Evolutionary conservation across 2,797 vertebrate species (phyloP), one percentile per base, ranked within the genome.

Genomic region (Lepus oiostolus): DNA sequence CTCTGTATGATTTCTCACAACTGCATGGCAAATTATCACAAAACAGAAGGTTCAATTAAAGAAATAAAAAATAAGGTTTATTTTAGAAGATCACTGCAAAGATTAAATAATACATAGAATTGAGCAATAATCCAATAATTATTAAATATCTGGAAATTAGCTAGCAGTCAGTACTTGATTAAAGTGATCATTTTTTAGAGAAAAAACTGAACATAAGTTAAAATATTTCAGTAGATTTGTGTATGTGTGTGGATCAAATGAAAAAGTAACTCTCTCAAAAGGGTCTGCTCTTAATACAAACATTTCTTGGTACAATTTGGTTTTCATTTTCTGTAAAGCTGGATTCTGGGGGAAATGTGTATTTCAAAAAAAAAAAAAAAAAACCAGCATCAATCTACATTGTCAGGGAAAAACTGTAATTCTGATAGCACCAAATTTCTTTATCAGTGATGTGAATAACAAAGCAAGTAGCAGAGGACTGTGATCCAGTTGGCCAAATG

Each of bases 11-110:
- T 28, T 50, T 42, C 30, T 81, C 38, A 86, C 7, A 94, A 85
- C 4, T 38, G 11, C 8, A 72, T 2, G 7, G 12, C 21, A 72
- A 85, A 74, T 42, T 26, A 71, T 22, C 50, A 81, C 76, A 87
- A 87, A 90, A 60, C 26, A 88, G 91, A 84, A 88, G 8, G 5
- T 84, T 79, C 76, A 86, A 54, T 50, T 90, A 90, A 60, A 74
- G 38, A 95, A 68, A 85, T 32, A 47, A 77, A 67, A 14, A 65
- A 32, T 32, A 63, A 72, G 38, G 4, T 3, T 12, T 70, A 77
- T 63, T 90, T 88, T 62, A 80, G n/a, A 85, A 63, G 62, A 70
- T 16, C 32, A 74, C 19, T 52, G 19, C 14, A 65, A 79, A n/a
- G 54, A 80, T 81, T 79, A 83, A 24, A 24, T 24, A 85, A 47